These are phyloP conservation scores for Lasioglossum figueresi DNA, from an alignment of 2,888 invertebrate species.

Conservation along the genomic window DNA sequence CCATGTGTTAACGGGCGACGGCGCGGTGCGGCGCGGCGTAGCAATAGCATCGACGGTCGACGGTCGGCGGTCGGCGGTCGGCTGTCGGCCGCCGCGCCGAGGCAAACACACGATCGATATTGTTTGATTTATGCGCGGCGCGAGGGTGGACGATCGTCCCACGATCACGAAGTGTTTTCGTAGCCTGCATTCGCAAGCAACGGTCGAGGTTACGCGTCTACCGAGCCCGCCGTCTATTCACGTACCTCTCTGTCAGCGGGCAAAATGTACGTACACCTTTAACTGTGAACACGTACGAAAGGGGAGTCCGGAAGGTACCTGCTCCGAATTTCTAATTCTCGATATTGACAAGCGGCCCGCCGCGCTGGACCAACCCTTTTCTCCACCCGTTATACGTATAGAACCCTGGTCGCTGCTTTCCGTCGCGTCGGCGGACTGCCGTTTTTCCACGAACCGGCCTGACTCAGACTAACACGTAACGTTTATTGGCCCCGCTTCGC, in stretches of 20 bases:
- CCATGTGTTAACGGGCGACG: constrained; percentile 29
- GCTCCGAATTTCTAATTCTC: constrained; percentile 69
- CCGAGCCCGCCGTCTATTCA: constrained; percentile 24
- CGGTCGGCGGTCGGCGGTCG: constrained; percentile 15
- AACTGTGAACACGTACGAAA: constrained; percentile 31
- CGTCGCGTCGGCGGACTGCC: not conserved
- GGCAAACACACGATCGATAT: constrained; percentile 72
- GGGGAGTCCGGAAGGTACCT: constrained; percentile 29
- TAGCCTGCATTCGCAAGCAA: constrained; percentile 57
- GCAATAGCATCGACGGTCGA: constrained; percentile 49
- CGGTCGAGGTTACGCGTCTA: constrained; percentile 41
- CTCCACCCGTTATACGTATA: not conserved
- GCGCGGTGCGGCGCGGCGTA: constrained; percentile 17
- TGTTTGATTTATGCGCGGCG: constrained; percentile 71
- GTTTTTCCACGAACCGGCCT: constrained; percentile 13
- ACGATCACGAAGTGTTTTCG: constrained; percentile 66
- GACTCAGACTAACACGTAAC: constrained; percentile 64
- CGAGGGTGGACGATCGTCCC: constrained; percentile 48
- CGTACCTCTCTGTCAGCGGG: constrained; percentile 23
- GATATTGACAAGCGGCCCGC: constrained; percentile 65
- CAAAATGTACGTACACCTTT: constrained; percentile 25
- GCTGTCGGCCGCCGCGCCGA: no score
- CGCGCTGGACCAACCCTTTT: constrained; percentile 25
- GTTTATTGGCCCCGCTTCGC: constrained; percentile 75
- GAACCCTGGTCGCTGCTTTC: not conserved